Conservation (phyloP, 2,888 invertebrate species). For the Andrena camellia region DNA sequence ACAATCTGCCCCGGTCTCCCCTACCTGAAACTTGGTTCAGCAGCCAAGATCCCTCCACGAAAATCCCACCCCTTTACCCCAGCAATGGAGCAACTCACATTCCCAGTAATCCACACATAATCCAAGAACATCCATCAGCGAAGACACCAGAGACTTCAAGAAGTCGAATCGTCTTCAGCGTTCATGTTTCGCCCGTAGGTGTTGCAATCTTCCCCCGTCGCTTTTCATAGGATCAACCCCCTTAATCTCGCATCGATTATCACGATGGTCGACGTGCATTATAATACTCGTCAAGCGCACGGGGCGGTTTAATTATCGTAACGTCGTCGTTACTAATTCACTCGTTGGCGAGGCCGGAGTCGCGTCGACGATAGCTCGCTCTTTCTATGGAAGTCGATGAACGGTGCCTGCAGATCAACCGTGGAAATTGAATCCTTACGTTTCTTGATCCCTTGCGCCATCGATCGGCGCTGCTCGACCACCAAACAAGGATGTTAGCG, state of each 20-base stretch:
- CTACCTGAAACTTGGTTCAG: too few species aligned
- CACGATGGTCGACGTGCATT: constrained; percentile 33
- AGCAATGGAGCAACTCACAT: too few species aligned
- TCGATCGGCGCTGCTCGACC: not conserved
- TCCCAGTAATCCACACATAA: too few species aligned
- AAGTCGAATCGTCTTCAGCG: not conserved
- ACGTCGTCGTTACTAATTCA: constrained; percentile 15
- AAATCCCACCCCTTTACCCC: too few species aligned
- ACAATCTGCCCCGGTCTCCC: too few species aligned
- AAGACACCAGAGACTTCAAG: not conserved
- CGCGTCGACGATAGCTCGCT: constrained; percentile 14
- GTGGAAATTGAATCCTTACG: constrained; percentile 52
- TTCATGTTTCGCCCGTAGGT: not conserved
- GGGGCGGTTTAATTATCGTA: constrained; percentile 24
- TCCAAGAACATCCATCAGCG: too few species aligned
- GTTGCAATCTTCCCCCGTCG: not conserved
- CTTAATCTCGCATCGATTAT: constrained; percentile 45
- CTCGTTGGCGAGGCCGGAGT: constrained; percentile 9
- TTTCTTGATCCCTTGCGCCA: constrained; percentile 30
- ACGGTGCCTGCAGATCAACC: constrained; percentile 34
- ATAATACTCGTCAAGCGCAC: constrained; percentile 24
- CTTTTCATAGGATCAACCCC: not conserved
- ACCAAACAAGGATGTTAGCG: constrained; percentile 25
- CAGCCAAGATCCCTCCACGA: too few species aligned
- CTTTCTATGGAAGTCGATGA: constrained; percentile 40